Percentiles rank a stretch among this genome's conserved stretches.
Evolutionary conservation across 2,113 vertebrate species (phyloP).

Genomic region (Dromas ardeola): DNA sequence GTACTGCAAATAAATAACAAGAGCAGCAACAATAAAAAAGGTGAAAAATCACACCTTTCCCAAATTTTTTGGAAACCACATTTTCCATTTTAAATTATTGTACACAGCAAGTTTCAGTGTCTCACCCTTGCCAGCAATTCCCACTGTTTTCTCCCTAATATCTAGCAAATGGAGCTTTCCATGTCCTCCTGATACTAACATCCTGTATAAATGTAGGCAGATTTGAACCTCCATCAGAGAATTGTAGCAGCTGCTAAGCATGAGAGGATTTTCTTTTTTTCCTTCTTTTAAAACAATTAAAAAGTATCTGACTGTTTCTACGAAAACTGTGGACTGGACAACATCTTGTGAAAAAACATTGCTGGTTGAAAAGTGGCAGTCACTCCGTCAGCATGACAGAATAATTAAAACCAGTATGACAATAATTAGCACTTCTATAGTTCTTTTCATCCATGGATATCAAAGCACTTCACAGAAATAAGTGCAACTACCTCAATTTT

Average conservation of each 20-base stretch:
- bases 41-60: background rate
- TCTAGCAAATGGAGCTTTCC: background rate
- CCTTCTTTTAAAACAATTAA: conserved; percentile 15
- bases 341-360: conserved; percentile 1
- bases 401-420: conserved; percentile 67
- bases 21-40: background rate
- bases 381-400: conserved; percentile 19
- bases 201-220: background rate
- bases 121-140: background rate
- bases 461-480: conserved; percentile 63
- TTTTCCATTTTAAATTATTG: background rate
- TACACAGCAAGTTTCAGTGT: background rate
- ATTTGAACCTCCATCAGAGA: conserved; percentile 24
- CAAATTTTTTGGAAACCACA: background rate
- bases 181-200: background rate
- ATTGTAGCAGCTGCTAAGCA: background rate
- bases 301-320: conserved; percentile 11
- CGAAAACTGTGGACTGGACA: background rate
- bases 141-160: background rate
- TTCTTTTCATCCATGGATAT: conserved; percentile 66
- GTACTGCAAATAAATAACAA: background rate
- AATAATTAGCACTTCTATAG: conserved; percentile 69
- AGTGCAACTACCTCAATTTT: conserved; percentile 60
- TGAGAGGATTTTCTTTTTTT: background rate
- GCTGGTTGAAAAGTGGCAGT: conserved; percentile 40